Conservation (phyloP, 2,113 vertebrate species). For the Myrmophylax atrothorax region DNA sequence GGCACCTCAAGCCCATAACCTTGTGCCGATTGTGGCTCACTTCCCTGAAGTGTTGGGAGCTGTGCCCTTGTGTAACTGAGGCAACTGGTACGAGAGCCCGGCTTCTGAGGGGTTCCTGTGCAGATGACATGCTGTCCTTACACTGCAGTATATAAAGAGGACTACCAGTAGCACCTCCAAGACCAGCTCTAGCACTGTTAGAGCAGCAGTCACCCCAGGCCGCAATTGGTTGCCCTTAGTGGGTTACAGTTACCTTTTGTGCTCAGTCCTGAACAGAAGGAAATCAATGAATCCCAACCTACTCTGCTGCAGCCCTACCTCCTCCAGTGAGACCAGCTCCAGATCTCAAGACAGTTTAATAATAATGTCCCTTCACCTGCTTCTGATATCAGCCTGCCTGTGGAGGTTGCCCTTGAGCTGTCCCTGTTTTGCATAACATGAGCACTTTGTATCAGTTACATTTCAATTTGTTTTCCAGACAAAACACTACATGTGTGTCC, state of each 20-base stretch:
- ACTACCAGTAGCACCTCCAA: background rate
- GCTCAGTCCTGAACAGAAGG: background rate
- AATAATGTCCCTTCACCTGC: background rate
- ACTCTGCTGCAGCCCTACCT: background rate
- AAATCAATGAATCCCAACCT: background rate
- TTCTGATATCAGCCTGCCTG: background rate
- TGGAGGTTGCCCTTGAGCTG: background rate
- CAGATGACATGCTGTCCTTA: background rate
- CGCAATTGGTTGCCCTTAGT: background rate
- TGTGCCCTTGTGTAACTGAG: background rate
- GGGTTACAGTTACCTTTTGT: background rate
- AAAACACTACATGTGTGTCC: rapidly evolving
- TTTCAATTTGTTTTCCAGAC: background rate
- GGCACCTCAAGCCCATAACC: background rate
- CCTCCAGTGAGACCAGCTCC: background rate
- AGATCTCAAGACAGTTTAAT: background rate
- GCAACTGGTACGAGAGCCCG: background rate
- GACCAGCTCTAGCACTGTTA: background rate
- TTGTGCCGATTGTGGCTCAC: background rate
- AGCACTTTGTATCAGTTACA: background rate
- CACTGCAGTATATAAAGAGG: background rate
- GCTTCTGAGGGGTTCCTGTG: background rate
- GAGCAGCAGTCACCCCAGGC: background rate
- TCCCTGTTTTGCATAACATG: background rate
- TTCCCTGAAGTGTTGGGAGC: background rate